Base-by-base conservation (phyloP, 2,113 vertebrate genomes). In the Tringa solitaria region DNA sequence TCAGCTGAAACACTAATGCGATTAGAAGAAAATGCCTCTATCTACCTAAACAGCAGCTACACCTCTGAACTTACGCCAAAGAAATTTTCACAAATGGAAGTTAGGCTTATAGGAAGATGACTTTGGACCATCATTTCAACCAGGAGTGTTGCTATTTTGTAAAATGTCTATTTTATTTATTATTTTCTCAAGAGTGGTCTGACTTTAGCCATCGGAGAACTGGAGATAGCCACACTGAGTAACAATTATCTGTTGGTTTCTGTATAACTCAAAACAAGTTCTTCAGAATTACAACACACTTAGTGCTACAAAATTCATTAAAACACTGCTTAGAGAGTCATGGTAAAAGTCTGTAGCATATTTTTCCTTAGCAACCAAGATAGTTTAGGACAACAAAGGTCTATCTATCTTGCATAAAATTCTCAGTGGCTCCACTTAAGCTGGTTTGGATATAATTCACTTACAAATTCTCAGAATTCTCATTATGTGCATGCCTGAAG, bases 1-100 rank as follows among this genome's bases (percentile, higher is more conserved):
- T 97, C 94, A 92, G 85, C 88, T 84, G 70, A 63, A 97, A 86
- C 72, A 86, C 70, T 96, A 91, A 93, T 87, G 61, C 11, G 84
- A 96, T 97, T 90, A 94, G 74, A 86, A 95, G 37, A 26, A 94
- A 96, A 96, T 96, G 89, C 91, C 83, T 95, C 87, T 94, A 92
- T 93, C 96, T 89, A 43, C 81, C 90, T 92, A 8, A 84, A 89
- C 95, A 96, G 91, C 93, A 96, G 93, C 95, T 72, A 68, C 59
- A 94, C 87, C 85, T 90, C 95, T 90, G 92, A 86, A 76, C 67
- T 86, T 30, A 56, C 1, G 30, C 91, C 67, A 72, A 64, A 87
- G 89, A 73, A 56, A 80, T 67, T 39, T 35, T 81, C 70, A 73
- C 83, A 87, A 51, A 68, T 32, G 82, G 90, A 75, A 84, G 64